These are phyloP conservation scores for Phalanger gymnotis DNA, from an alignment of 2,797 vertebrate genomes.

Conservation along the genomic window DNA sequence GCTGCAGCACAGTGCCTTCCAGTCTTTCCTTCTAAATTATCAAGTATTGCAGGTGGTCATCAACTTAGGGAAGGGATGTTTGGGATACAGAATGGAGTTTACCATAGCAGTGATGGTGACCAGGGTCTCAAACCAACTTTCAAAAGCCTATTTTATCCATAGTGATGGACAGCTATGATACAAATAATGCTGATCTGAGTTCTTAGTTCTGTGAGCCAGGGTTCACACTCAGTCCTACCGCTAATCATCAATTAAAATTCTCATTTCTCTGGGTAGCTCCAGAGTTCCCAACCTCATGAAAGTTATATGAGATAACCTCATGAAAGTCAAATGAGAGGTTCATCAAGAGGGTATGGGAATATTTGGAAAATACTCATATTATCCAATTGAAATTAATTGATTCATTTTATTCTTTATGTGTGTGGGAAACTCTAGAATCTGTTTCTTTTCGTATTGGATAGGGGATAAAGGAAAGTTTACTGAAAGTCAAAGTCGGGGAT, in stretches of 20 bases:
- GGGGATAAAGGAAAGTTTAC: background rate
- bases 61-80: background rate
- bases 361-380: background rate
- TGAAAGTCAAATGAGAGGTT: background rate
- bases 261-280: background rate
- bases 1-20: background rate
- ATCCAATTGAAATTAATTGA: background rate
- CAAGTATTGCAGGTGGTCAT: constrained; percentile 35
- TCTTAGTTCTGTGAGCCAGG: background rate
- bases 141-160: background rate
- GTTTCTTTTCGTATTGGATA: background rate
- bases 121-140: background rate
- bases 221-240: background rate
- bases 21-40: background rate
- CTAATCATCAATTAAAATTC: background rate
- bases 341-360: background rate
- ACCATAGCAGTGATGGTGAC: background rate
- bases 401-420: background rate
- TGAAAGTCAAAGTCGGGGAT: background rate
- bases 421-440: background rate
- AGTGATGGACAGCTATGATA: background rate
- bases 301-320: background rate
- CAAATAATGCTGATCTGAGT: background rate
- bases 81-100: background rate
- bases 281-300: background rate